phyloP scores from a whole-genome alignment of 2,797 vertebrate genomes.

The Syngnathus rostellatus region DNA sequence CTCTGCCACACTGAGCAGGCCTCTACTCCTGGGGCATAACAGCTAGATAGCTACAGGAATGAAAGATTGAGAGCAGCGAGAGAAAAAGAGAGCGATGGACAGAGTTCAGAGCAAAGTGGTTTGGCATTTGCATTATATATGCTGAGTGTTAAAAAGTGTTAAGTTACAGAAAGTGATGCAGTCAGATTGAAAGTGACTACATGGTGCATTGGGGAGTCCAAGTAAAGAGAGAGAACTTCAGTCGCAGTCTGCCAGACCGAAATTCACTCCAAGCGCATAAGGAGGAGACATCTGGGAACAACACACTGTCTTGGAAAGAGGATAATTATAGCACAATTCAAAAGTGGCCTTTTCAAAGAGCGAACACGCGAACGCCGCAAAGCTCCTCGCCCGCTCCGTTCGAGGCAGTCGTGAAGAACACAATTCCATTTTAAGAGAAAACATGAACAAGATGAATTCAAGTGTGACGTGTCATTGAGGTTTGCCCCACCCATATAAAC shows the following conservation, averaged over 20 bases:
- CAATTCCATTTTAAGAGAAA: background rate
- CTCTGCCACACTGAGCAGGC: slow-evolving; percentile 80
- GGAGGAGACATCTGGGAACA: slow-evolving; percentile 56
- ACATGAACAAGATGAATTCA: background rate
- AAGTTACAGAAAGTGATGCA: slow-evolving; percentile 54
- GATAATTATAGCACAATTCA: slow-evolving; percentile 49
- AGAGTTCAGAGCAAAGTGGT: slow-evolving; percentile 45
- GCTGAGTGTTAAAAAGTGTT: slow-evolving; percentile 59
- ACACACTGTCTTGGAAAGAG: slow-evolving; percentile 41
- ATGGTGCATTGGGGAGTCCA: slow-evolving; percentile 31
- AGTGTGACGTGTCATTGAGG: background rate
- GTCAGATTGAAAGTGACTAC: slow-evolving; percentile 64
- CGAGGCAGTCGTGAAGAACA: background rate
- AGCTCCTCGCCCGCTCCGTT: slow-evolving; percentile 11
- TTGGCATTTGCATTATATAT: slow-evolving; percentile 62
- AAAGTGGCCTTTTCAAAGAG: slow-evolving; percentile 33
- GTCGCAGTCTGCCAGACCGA: slow-evolving; percentile 51
- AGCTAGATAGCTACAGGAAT: slow-evolving; percentile 58
- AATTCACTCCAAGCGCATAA: slow-evolving; percentile 59
- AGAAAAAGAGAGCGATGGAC: slow-evolving; percentile 26
- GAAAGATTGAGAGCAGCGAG: slow-evolving; percentile 37
- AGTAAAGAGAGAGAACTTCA: slow-evolving; percentile 11
- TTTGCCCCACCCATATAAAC: background rate
- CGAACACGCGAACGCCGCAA: slow-evolving; percentile 23
- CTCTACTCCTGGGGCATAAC: slow-evolving; percentile 72